Percentiles rank a stretch among this genome's conserved stretches.
Evolutionary conservation across 2,113 vertebrate genomes (phyloP).

Genomic region (Spea multiplicata): DNA sequence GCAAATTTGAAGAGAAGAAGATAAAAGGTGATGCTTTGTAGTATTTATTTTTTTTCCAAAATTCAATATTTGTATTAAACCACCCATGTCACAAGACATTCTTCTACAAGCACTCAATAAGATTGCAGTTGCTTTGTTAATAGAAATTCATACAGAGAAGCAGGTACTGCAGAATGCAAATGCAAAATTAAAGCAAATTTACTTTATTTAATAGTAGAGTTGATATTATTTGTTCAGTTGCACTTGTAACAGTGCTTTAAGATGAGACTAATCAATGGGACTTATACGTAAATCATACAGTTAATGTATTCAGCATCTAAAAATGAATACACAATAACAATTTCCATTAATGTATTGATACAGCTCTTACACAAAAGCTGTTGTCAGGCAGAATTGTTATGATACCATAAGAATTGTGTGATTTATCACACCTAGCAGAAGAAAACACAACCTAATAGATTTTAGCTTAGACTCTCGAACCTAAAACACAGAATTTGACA

Average conservation of each 20-base stretch:
- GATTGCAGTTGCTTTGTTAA: slow-evolving; percentile 9
- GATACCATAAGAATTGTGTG: neutral
- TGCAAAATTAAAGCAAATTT: neutral
- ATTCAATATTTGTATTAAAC: slow-evolving; percentile 25
- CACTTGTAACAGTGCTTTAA: slow-evolving; percentile 7
- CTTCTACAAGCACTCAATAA: neutral
- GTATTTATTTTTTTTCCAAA: slow-evolving; percentile 31
- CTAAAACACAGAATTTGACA: too few relatives aligned
- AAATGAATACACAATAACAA: slow-evolving; percentile 31
- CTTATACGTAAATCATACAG: slow-evolving; percentile 1
- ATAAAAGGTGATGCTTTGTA: slow-evolving; percentile 37
- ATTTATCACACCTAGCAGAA: too few relatives aligned
- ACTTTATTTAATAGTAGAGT: too few relatives aligned
- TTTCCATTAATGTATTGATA: slow-evolving; percentile 23
- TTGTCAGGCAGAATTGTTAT: slow-evolving; percentile 11
- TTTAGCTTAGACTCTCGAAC: too few relatives aligned
- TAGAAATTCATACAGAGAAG: neutral
- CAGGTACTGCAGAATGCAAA: slow-evolving; percentile 5
- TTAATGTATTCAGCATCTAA: slow-evolving; percentile 9
- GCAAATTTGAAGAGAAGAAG: slow-evolving; percentile 21
- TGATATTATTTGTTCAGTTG: neutral
- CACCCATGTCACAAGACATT: slow-evolving; percentile 1
- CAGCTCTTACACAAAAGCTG: slow-evolving; percentile 15
- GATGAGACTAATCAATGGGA: slow-evolving; percentile 12
- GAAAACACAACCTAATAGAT: too few relatives aligned